A percentile compares a stretch with the other conserved stretches of the same genome.
These are phyloP conservation scores for Phrynocephalus forsythii DNA, from an alignment of 2,797 vertebrate genomes.

Conservation along the genomic window DNA sequence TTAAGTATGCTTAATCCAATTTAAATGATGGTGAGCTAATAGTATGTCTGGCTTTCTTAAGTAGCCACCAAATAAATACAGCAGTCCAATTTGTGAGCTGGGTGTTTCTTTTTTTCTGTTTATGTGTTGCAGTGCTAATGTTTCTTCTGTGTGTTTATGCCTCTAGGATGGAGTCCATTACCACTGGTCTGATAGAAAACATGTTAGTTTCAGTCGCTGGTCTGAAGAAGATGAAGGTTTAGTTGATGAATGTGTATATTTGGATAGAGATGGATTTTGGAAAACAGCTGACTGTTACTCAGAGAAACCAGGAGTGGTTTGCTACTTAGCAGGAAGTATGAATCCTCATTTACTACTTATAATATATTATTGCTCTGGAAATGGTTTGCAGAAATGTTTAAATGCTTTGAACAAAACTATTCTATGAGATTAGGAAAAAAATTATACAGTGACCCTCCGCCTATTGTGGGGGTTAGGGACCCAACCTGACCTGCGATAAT, in stretches of 20 bases:
- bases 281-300: slow-evolving; percentile 86
- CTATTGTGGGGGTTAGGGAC: too few species aligned
- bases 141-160: slow-evolving; percentile 32
- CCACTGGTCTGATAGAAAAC: slow-evolving; percentile 90
- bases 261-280: slow-evolving; percentile 93
- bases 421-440: neutral
- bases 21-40: too few species aligned
- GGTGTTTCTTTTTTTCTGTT: neutral
- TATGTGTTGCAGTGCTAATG: neutral
- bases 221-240: slow-evolving; percentile 75
- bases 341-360: slow-evolving; percentile 38
- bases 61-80: too few species aligned
- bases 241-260: slow-evolving; percentile 85
- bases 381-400: slow-evolving; percentile 10
- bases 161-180: slow-evolving; percentile 88
- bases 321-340: slow-evolving; percentile 86
- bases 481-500: too few species aligned
- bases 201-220: slow-evolving; percentile 90
- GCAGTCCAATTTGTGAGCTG: too few species aligned
- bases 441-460: neutral
- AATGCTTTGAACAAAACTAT: neutral
- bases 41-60: too few species aligned
- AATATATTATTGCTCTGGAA: neutral
- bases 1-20: too few species aligned
- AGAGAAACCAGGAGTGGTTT: slow-evolving; percentile 87